These are phyloP conservation scores for Eupithecia subfuscata DNA, from an alignment of 2,888 invertebrate genomes.

Conservation along the genomic window DNA sequence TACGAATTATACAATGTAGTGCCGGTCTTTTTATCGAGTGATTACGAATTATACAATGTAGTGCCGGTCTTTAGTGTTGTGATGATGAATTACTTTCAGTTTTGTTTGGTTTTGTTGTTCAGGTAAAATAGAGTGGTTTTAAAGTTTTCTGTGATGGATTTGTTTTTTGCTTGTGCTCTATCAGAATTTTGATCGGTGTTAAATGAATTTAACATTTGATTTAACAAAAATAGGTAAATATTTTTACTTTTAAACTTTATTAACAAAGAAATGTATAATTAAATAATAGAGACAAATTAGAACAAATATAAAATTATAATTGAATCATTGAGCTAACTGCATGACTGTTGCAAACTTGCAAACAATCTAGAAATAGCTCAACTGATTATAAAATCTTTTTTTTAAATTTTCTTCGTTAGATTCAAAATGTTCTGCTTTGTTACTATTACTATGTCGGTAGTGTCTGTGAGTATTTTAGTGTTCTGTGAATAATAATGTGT, in stretches of 20 bases:
- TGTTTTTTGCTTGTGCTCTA: background rate
- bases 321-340: background rate
- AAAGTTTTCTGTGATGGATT: background rate
- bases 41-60: slow-evolving; percentile 35
- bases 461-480: slow-evolving; percentile 6
- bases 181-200: background rate
- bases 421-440: background rate
- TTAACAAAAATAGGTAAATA: background rate
- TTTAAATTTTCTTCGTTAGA: background rate
- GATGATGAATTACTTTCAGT: slow-evolving; percentile 73
- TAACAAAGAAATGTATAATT: background rate
- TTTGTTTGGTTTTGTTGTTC: slow-evolving; percentile 70
- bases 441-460: background rate
- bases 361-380: background rate
- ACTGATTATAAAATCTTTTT: background rate
- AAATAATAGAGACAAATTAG: background rate
- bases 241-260: background rate
- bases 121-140: slow-evolving; percentile 58
- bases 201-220: background rate
- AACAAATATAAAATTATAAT: background rate
- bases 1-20: slow-evolving; percentile 38
- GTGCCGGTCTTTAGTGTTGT: slow-evolving; percentile 42
- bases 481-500: slow-evolving; percentile 27
- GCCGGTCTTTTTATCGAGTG: slow-evolving; percentile 19
- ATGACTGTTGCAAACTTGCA: too few relatives aligned